These are phyloP conservation scores for Boulengeromyrus knoepffleri DNA, from an alignment of 2,113 vertebrate species.

Conservation along the genomic window DNA sequence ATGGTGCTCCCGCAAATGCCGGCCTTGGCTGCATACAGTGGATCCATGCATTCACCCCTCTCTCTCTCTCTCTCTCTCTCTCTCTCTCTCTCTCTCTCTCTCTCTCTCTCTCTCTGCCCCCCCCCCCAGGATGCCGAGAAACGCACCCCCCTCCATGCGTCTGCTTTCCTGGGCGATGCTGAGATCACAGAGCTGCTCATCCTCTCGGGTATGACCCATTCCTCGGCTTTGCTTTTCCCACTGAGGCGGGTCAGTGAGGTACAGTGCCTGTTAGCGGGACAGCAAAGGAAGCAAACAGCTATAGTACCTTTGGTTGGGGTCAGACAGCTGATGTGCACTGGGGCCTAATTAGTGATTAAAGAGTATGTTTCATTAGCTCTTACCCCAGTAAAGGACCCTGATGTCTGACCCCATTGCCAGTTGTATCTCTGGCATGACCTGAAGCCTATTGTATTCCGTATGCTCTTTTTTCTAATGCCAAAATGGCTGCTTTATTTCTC, in stretches of 20 bases:
- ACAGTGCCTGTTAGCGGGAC: neutral
- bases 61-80: no score
- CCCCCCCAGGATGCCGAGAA: conserved; percentile 80
- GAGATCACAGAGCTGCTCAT: conserved; percentile 96
- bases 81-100: neutral
- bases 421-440: neutral
- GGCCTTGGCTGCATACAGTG: neutral
- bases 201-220: conserved; percentile 70
- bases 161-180: conserved; percentile 87
- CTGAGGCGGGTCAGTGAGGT: neutral
- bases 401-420: neutral
- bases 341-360: neutral
- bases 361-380: neutral
- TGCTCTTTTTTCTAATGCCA: neutral
- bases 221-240: neutral
- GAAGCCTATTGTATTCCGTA: neutral
- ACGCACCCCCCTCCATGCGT: conserved; percentile 86
- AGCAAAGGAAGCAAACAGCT: neutral
- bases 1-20: neutral
- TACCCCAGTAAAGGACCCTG: neutral
- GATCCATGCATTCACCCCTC: neutral
- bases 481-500: neutral
- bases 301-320: neutral
- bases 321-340: neutral
- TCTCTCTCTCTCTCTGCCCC: neutral